Percentiles rank a stretch among this genome's conserved stretches.
phyloP scores from a whole-genome alignment of 2,888 invertebrate genomes.

The Eilema depressum region DNA sequence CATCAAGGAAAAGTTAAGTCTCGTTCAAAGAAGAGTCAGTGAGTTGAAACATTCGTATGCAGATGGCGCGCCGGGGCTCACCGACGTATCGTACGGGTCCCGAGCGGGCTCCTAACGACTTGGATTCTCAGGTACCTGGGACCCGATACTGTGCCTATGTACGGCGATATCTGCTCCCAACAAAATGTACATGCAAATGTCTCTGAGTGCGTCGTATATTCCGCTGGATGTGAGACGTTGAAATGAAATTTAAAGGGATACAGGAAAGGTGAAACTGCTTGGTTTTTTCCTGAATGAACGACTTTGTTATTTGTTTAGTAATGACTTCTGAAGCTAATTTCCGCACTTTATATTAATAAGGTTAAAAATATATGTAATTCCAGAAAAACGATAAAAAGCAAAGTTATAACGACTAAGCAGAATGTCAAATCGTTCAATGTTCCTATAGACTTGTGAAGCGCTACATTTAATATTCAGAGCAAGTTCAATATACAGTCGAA shows the following conservation, averaged over 20 bases:
- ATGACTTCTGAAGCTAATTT: neutral
- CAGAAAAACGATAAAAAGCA: neutral
- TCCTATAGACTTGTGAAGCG: neutral
- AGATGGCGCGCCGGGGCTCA: constrained; percentile 39
- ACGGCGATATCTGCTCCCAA: constrained; percentile 35
- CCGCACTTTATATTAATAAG: no score
- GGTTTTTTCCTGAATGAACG: neutral
- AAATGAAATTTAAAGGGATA: constrained; percentile 41
- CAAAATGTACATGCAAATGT: constrained; percentile 43
- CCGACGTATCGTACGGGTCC: constrained; percentile 33
- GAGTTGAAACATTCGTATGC: constrained; percentile 52
- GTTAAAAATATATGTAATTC: no score
- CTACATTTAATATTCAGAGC: constrained; percentile 13
- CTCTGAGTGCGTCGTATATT: constrained; percentile 33
- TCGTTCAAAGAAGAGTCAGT: constrained; percentile 27
- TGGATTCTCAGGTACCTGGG: constrained; percentile 36
- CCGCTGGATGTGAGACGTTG: constrained; percentile 28
- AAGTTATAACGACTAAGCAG: neutral
- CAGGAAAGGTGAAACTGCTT: constrained; percentile 13
- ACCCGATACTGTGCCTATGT: constrained; percentile 37
- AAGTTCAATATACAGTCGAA: constrained; percentile 22
- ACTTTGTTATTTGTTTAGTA: neutral
- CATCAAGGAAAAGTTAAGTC: constrained; percentile 34
- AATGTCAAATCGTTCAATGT: neutral
- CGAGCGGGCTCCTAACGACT: constrained; percentile 41